phyloP scores from a whole-genome alignment of 1,140 invertebrate genomes.

The Calephelis nemesis region DNA sequence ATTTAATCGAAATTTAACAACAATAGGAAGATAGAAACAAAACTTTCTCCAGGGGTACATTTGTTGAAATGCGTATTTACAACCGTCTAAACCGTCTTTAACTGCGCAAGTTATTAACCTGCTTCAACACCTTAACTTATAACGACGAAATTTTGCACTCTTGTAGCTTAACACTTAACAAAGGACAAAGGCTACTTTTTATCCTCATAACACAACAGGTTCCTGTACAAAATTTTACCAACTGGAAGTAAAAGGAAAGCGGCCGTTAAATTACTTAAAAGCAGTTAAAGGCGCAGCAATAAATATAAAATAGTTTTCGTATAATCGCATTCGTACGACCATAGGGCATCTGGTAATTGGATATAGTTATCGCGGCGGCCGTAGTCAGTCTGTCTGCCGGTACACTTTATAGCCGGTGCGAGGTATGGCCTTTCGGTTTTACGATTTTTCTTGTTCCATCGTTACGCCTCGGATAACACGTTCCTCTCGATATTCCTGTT shows the following conservation, averaged over 20 bases:
- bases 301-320: neutral
- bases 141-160: no score
- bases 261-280: neutral
- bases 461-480: neutral
- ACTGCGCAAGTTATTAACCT: no score
- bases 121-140: no score
- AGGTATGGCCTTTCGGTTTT: neutral
- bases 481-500: neutral
- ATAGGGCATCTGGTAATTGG: slow-evolving; percentile 8
- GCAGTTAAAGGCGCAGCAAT: slow-evolving; percentile 1
- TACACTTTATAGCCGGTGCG: neutral
- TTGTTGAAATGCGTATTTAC: no score
- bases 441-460: slow-evolving; percentile 6
- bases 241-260: neutral
- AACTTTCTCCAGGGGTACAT: no score
- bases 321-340: neutral
- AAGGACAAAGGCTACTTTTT: no score
- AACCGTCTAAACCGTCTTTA: no score
- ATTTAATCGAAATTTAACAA: no score
- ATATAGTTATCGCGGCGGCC: slow-evolving; percentile 11
- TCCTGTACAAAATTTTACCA: neutral
- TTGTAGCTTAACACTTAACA: no score
- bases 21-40: no score
- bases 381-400: slow-evolving; percentile 7
- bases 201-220: no score